Evolutionary conservation across 2,113 vertebrate species (phyloP).

Genomic region (Coptodon rendalli): DNA sequence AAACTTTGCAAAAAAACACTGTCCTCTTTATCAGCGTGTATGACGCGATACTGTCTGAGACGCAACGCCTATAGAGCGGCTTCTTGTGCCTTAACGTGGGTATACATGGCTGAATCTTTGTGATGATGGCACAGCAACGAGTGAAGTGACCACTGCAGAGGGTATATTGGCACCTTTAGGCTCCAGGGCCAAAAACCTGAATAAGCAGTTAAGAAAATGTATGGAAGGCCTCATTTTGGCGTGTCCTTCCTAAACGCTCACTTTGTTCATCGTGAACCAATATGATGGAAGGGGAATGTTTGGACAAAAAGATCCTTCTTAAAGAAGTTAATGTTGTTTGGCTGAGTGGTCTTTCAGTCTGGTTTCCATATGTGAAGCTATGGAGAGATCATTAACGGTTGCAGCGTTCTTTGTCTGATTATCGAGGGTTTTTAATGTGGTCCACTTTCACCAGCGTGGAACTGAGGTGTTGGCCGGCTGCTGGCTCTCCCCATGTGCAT

Average conservation of each 20-base stretch:
- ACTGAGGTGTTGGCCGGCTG: neutral
- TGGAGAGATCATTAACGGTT: neutral
- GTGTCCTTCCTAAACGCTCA: neutral
- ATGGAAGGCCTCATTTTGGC: neutral
- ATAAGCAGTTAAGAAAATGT: neutral
- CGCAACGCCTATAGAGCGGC: neutral
- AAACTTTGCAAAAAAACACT: neutral
- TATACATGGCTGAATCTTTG: accelerated
- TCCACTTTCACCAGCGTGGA: neutral
- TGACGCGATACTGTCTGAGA: accelerated
- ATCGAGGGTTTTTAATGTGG: neutral
- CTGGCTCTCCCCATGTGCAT: accelerated
- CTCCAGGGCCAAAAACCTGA: neutral
- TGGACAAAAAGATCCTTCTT: neutral
- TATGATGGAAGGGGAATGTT: neutral
- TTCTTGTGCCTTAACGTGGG: neutral
- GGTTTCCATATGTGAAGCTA: neutral
- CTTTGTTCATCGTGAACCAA: neutral
- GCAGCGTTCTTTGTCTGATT: neutral
- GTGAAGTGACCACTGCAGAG: neutral
- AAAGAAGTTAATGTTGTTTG: neutral
- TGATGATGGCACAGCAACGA: neutral
- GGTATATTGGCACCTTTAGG: neutral
- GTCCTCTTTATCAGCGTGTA: neutral
- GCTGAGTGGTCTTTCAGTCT: neutral